These are phyloP conservation scores for Chloroceryle aenea DNA, from an alignment of 2,113 vertebrate species.

Conservation along the genomic window DNA sequence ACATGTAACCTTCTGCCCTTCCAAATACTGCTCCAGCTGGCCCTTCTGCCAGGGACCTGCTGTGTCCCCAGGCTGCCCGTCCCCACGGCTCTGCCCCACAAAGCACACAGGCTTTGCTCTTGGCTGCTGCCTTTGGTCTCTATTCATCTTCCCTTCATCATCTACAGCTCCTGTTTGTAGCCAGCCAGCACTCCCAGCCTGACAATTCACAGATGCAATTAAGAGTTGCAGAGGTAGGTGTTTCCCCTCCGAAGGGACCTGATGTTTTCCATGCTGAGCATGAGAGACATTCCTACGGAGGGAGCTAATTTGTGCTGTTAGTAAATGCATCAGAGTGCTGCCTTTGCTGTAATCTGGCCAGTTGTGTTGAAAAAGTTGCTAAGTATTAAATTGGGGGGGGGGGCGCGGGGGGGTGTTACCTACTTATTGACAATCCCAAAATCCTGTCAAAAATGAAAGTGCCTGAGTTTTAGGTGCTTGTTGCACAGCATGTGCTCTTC, in stretches of 20 bases:
- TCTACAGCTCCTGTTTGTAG: neutral
- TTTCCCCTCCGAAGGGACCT: constrained; percentile 14
- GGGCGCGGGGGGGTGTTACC: neutral
- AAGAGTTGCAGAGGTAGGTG: constrained; percentile 37
- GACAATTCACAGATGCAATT: constrained; percentile 44
- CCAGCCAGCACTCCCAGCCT: neutral
- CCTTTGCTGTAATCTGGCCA: neutral
- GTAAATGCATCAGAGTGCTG: neutral
- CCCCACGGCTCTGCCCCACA: neutral
- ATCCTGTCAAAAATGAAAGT: neutral
- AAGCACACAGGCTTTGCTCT: neutral
- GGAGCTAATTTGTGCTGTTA: constrained; percentile 29
- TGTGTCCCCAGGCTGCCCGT: neutral
- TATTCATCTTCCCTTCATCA: neutral
- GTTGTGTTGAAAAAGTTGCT: neutral
- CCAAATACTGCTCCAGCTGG: neutral
- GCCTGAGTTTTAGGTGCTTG: neutral
- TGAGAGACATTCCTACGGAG: constrained; percentile 10
- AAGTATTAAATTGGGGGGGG: neutral
- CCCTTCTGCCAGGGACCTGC: neutral
- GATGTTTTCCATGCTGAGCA: constrained; percentile 24
- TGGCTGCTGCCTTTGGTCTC: neutral
- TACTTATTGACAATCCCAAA: neutral
- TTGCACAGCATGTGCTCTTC: neutral
- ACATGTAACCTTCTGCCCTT: accelerated